A percentile compares a stretch with the other conserved stretches of the same genome.
These are phyloP conservation scores for Calidris pugnax DNA, from an alignment of 2,113 vertebrate genomes.

Conservation along the genomic window DNA sequence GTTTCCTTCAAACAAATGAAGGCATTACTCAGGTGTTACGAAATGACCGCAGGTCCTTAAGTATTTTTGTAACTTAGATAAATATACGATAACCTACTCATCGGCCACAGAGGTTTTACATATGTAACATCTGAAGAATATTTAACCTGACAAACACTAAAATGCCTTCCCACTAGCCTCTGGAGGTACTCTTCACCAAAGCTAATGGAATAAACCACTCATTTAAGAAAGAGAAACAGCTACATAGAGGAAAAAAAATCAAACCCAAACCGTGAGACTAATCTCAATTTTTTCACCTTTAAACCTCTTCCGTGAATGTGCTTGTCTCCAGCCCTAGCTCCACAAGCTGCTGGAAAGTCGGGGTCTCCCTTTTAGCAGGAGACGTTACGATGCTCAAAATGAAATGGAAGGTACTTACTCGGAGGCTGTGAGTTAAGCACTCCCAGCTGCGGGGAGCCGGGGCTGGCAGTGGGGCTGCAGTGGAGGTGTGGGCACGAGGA, in stretches of 20 bases:
- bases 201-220: background rate
- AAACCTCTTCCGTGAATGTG: background rate
- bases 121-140: background rate
- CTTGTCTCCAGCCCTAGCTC: background rate
- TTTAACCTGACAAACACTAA: background rate
- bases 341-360: background rate
- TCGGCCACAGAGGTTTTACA: background rate
- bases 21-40: background rate
- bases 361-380: background rate
- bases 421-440: background rate
- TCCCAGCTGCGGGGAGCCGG: background rate
- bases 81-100: background rate
- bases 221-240: background rate
- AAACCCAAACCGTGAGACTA: background rate
- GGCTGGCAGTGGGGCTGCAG: background rate
- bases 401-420: background rate
- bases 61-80: background rate
- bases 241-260: background rate
- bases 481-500: background rate
- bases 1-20: background rate
- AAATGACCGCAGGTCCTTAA: background rate
- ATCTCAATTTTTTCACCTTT: background rate
- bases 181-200: background rate
- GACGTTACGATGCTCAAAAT: background rate
- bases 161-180: background rate